Base-by-base conservation (phyloP, 2,888 invertebrate species). In the Lamellibrachia satsuma region DNA sequence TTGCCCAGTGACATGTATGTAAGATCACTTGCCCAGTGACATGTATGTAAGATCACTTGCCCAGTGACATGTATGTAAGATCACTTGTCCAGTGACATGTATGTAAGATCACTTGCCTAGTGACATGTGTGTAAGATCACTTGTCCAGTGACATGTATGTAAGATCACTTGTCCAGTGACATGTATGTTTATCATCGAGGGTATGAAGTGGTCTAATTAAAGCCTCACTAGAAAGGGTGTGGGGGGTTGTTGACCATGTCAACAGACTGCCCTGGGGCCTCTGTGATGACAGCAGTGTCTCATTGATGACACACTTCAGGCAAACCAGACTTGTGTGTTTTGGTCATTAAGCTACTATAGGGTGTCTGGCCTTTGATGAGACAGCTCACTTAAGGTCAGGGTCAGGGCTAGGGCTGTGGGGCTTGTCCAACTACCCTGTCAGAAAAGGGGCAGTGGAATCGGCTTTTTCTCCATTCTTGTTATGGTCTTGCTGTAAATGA, bases 171-270 rank as follows among this genome's bases (percentile, higher is more conserved):
- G 75, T 1, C 75, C 75, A 22, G 75, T 4, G 75, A 75, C 75
- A 75, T 22, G n/a, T 15, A 60, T 60, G 75, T 15, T 75, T 22
- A 22, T n/a, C 75, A 15, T 75, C n/a, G n/a, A 75, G 75, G 75
- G n/a, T 75, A 75, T 75, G 22, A 75, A 75, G 75, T 75, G 75
- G 75, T 75, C 75, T 75, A 75, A 75, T 75, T 75, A n/a, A 75
- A 75, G 75, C 75, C 15, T n/a, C 75, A 39, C 22, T 75, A 22
- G 75, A 75, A n/a, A 75, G 75, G 75, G 22, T 15, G 75, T 75
- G 75, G 75, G 75, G 75, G 11, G 75, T 39, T 39, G n/a, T 75
- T 75, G 75, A 75, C 75, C 4, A 22, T 75, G 75, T 22, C 75
- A 15, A 15, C 22, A 75, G 75, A 75, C 75, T 75, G 75, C 75